Evolutionary conservation across 2,888 invertebrate species (phyloP), one percentile per base, ranked within the genome.

Genomic region (Parthenolecanium corni): DNA sequence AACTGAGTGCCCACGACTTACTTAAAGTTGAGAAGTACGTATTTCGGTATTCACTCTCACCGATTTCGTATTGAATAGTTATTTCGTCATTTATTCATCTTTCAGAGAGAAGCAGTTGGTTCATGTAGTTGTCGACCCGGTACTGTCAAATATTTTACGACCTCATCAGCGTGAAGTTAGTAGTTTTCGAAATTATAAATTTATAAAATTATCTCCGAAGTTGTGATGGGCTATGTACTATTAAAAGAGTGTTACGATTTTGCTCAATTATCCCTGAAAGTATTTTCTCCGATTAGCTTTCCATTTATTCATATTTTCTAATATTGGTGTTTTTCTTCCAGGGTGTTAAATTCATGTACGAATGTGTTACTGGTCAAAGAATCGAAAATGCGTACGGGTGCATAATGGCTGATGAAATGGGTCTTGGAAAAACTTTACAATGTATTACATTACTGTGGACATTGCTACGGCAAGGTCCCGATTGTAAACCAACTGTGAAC

Each of bases 381-480:
- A 92, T 94, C 68, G 85, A 87, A 64, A 80, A 82, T 65, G 86
- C 86, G 25, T 86, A 81, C 74, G 98, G 98, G 1, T 98, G 97
- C 70, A 98, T 98, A 52, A 98, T 98, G 97, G 98, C 98, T 2
- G 98, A 98, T 76, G 98, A 98, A 80, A 98, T 98, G 97, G 96
- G 90, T 69, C 78, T 97, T 38, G 97, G 97, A 1, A 99, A 98
- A 76, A 98, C 98, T 0, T 76, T 98, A 11, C 98, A 98, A 73
- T 98, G 97, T 73, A 95, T 98, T 64, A 88, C 96, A 0, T 76
- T 98, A 12, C 76, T 96, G 18, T 98, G 96, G 96, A 95, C 96
- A 0, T 75, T 97, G 21, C 74, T 98, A 68, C 80, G 87, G 42
- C 98, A 98, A 77, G 86, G 96, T 46, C 91, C 95, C 0, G 88